A percentile compares a stretch with the other conserved stretches of the same genome.
phyloP scores from a whole-genome alignment of 2,797 vertebrate genomes.

The Rhynchotus rufescens region DNA sequence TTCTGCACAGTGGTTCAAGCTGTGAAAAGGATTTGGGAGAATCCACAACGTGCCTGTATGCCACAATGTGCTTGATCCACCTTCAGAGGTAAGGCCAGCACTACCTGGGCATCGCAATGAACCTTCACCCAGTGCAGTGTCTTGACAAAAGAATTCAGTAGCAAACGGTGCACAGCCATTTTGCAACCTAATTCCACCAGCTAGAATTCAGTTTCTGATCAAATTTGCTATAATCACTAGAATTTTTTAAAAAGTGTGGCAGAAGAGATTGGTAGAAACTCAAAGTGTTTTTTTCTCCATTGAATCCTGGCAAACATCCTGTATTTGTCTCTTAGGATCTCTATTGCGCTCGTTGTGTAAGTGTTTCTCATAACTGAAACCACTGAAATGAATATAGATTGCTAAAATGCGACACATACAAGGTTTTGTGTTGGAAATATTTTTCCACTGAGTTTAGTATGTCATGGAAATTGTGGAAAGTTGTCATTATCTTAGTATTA shows the following conservation, averaged over 20 bases:
- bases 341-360: rapidly evolving
- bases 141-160: background rate
- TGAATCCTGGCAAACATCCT: background rate
- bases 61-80: background rate
- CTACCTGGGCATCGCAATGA: background rate
- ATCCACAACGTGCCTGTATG: too few species aligned
- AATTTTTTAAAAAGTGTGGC: background rate
- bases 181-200: background rate
- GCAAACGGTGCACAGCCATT: background rate
- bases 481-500: background rate
- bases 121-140: background rate
- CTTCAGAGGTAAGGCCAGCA: background rate
- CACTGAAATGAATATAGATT: background rate
- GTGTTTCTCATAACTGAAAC: background rate
- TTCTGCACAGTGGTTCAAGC: background rate
- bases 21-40: background rate
- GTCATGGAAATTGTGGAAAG: background rate
- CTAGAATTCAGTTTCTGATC: background rate
- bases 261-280: background rate
- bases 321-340: background rate
- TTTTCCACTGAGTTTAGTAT: background rate
- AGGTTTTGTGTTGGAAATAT: background rate
- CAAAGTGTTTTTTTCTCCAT: rapidly evolving
- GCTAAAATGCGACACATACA: background rate
- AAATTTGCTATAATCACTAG: background rate